phyloP scores from a whole-genome alignment of 1,140 invertebrate genomes.

The Neocloeon triangulifer region DNA sequence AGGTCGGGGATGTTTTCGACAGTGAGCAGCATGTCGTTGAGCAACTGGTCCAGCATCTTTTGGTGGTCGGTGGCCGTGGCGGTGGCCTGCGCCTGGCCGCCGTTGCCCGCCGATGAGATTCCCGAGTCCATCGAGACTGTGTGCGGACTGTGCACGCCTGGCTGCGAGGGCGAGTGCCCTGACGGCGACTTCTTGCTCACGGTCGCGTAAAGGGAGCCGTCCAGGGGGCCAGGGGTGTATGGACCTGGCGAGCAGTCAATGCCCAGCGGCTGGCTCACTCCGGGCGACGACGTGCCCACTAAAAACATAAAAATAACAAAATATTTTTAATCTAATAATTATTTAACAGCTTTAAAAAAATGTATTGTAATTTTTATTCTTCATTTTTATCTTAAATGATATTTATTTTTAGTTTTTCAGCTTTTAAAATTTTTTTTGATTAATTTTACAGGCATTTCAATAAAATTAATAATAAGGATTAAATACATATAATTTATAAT shows the following conservation, averaged over 20 bases:
- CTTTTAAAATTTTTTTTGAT: no score
- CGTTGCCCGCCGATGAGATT: conserved; percentile 40
- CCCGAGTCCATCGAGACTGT: conserved; percentile 67
- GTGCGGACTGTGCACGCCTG: conserved; percentile 21
- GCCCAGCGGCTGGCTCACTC: background rate
- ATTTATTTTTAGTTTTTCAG: no score
- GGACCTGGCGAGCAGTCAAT: no score
- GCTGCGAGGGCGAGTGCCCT: no score
- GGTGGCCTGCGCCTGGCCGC: conserved; percentile 2
- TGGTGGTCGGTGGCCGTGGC: conserved; percentile 14
- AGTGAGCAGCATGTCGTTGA: conserved; percentile 59
- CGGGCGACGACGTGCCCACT: background rate
- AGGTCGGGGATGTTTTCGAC: conserved; percentile 50
- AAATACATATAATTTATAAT: no score
- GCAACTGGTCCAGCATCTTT: conserved; percentile 43
- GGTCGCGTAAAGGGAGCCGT: conserved; percentile 72
- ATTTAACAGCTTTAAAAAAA: no score
- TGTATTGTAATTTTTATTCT: no score
- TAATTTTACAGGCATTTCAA: no score
- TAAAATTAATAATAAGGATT: no score
- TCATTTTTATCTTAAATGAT: no score
- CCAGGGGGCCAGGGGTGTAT: conserved; percentile 61
- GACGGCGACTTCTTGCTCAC: conserved; percentile 30
- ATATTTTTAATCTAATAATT: no score
- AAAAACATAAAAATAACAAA: background rate